These are phyloP conservation scores for Lipophrys pholis DNA, from an alignment of 2,113 vertebrate species.

Conservation along the genomic window DNA sequence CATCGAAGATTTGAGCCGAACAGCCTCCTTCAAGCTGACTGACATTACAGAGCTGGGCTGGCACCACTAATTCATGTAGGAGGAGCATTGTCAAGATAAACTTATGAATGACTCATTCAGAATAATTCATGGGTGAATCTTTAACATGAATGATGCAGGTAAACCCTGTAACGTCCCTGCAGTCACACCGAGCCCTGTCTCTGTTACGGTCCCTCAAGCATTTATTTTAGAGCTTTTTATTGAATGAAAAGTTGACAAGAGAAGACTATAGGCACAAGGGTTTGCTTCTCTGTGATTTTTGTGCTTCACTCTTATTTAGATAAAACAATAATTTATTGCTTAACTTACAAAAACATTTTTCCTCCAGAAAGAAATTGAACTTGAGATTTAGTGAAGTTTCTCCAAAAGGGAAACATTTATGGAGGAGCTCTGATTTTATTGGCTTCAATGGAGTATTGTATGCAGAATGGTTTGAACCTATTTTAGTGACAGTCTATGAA, in stretches of 20 bases:
- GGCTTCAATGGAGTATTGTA: slow-evolving; percentile 13
- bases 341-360: not conserved
- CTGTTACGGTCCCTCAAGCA: not conserved
- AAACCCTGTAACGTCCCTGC: slow-evolving; percentile 1
- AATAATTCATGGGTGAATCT: slow-evolving; percentile 54
- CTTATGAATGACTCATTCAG: slow-evolving; percentile 70
- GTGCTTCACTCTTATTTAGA: not conserved
- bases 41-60: not conserved
- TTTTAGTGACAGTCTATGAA: not conserved
- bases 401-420: too few relatives aligned
- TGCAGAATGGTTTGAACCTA: slow-evolving; percentile 8
- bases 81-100: slow-evolving; percentile 45
- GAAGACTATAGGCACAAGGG: not conserved
- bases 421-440: slow-evolving; percentile 11
- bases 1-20: too few relatives aligned
- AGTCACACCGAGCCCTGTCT: too few relatives aligned
- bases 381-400: too few relatives aligned
- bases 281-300: not conserved
- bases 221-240: not conserved
- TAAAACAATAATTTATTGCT: not conserved
- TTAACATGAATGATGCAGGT: slow-evolving; percentile 50
- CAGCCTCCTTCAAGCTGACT: slow-evolving; percentile 12
- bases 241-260: not conserved
- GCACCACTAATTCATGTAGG: slow-evolving; percentile 31
- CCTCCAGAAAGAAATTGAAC: not conserved